Evolutionary conservation across 2,797 vertebrate genomes (phyloP), one percentile per base, ranked within the genome.

Genomic region (Xerus rutilus): DNA sequence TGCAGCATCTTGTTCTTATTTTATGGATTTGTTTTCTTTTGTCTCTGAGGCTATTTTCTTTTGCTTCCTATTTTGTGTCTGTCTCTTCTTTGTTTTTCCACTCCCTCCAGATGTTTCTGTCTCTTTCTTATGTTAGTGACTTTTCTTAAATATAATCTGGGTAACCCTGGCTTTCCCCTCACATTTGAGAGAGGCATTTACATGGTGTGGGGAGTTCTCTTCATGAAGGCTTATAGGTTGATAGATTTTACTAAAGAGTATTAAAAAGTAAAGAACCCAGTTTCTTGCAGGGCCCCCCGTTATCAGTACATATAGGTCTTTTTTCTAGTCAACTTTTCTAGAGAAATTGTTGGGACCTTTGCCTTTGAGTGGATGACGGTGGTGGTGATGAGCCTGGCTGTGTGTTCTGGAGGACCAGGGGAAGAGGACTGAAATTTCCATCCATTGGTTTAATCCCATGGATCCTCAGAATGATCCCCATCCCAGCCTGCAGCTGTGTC

Each of bases 1-100:
- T 74, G 57, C 79, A 74, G 39, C 54, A 89, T 28, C 20, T 11
- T 91, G 8, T 83, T 67, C 49, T 69, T 93, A 13, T 92, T 76
- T 74, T 81, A 93, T 39, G 35, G 47, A 32, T 91, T 90, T 72
- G 28, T 78, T 94, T 90, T 72, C 18, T 78, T 95, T 59, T 78
- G 39, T 83, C 54, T 86, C 77, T 89, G n/a, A 76, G 52, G 21
- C 14, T 91, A 45, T 92, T 67, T 93, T 87, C 47, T 89, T 89
- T 90, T 89, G 49, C n/a, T 94, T 89, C 39, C 25, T 93, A 6
- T 92, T 74, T 69, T 91, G n/a, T 81, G 45, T 6, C 39, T 83
- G 15, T 81, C 12, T 92, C 32, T 86, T 54, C 39, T 65, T n/a
- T 57, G 8, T 69, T 84, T 52, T 49, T 62, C 39, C 20, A 10